phyloP scores from a whole-genome alignment of 1,140 invertebrate species.

The Drosophila cardini region DNA sequence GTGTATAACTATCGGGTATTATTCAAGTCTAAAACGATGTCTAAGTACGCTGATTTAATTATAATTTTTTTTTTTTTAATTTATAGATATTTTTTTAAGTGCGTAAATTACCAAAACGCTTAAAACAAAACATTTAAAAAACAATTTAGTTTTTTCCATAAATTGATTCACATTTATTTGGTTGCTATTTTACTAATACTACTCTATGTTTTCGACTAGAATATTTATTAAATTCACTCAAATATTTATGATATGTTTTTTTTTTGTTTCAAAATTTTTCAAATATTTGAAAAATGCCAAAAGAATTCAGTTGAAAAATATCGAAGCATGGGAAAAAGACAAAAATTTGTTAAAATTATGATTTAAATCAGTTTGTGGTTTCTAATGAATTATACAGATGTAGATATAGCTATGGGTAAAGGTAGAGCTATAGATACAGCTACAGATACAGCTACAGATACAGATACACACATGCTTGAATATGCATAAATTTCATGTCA shows the following conservation, averaged over 20 bases:
- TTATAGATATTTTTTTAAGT: too few species aligned
- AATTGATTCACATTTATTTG: background rate
- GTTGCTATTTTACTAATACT: background rate
- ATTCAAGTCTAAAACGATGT: too few species aligned
- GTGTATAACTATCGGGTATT: too few species aligned
- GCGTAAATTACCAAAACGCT: too few species aligned
- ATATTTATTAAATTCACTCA: background rate
- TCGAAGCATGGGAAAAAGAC: background rate
- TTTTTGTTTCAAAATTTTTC: too few species aligned
- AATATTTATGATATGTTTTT: background rate
- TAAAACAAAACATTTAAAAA: too few species aligned
- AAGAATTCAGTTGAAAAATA: conserved; percentile 7
- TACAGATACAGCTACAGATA: conserved; percentile 1
- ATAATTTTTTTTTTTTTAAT: too few species aligned
- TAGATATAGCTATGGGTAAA: conserved; percentile 12
- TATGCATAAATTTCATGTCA: conserved; percentile 44
- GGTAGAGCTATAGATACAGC: background rate
- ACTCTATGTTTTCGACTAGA: background rate
- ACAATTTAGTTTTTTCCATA: too few species aligned
- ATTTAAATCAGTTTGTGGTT: conserved; percentile 52
- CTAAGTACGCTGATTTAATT: too few species aligned
- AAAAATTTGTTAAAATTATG: conserved; percentile 1
- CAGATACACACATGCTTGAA: conserved; percentile 25
- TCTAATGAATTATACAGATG: conserved; percentile 64
- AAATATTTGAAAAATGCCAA: background rate